phyloP scores from a whole-genome alignment of 2,113 vertebrate species.

The Sorex araneus region DNA sequence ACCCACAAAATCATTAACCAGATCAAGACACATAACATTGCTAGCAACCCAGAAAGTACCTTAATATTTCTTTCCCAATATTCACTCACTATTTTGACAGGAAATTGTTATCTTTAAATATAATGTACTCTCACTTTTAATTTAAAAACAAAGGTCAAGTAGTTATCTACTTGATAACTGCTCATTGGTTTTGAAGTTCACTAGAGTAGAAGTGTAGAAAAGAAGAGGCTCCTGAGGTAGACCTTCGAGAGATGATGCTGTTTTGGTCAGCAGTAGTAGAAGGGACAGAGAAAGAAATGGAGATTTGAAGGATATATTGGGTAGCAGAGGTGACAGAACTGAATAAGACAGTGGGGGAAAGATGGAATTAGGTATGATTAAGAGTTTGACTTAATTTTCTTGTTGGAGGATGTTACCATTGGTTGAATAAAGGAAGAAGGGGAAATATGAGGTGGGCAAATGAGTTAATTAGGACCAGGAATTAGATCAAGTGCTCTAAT shows the following conservation, averaged over 20 bases:
- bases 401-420: neutral
- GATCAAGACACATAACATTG: conserved; percentile 31
- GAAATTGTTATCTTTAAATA: neutral
- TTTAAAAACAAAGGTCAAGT: conserved; percentile 1
- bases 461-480: no score
- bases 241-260: neutral
- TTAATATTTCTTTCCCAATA: neutral
- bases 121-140: conserved; percentile 46
- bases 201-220: neutral
- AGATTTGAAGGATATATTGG: neutral
- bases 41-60: neutral
- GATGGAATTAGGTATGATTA: neutral
- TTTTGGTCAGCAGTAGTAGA: neutral
- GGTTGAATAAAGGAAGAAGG: neutral
- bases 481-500: neutral
- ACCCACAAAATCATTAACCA: conserved; percentile 50
- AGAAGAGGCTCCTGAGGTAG: neutral
- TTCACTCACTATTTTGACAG: conserved; percentile 47
- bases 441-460: neutral
- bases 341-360: neutral
- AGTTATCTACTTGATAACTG: neutral
- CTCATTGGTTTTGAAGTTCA: neutral
- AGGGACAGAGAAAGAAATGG: no score
- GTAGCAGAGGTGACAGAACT: neutral
- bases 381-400: neutral